phyloP scores from a whole-genome alignment of 2,888 invertebrate genomes.

The Cephalotes varians region DNA sequence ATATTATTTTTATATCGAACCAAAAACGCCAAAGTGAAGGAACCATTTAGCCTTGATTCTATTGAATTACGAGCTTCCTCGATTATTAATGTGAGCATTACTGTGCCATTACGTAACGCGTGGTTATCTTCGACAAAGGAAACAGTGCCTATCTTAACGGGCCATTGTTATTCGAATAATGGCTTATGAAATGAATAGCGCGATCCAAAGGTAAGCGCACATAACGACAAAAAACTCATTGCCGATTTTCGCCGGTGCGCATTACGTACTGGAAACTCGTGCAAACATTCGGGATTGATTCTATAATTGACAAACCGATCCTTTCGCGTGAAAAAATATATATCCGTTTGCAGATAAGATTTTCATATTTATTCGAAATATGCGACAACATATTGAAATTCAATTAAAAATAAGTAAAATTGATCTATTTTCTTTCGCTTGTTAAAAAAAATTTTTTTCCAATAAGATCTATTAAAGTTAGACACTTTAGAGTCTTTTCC shows the following conservation, averaged over 20 bases:
- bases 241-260: background rate
- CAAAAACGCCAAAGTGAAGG: slow-evolving; percentile 24
- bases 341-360: slow-evolving; percentile 36
- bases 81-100: slow-evolving; percentile 62
- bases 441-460: background rate
- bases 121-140: slow-evolving; percentile 68
- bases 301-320: slow-evolving; percentile 59
- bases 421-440: background rate
- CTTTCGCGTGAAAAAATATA: slow-evolving; percentile 35
- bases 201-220: slow-evolving; percentile 55
- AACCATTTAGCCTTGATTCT: slow-evolving; percentile 55
- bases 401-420: background rate
- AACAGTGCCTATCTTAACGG: slow-evolving; percentile 68
- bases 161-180: slow-evolving; percentile 72
- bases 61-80: slow-evolving; percentile 48
- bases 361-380: background rate
- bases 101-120: slow-evolving; percentile 64
- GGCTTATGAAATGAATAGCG: slow-evolving; percentile 66
- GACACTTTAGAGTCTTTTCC: background rate
- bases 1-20: slow-evolving; percentile 36
- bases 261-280: slow-evolving; percentile 66
- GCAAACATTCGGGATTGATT: slow-evolving; percentile 56
- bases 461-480: background rate
- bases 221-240: slow-evolving; percentile 20
- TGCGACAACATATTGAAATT: background rate